phyloP scores from a whole-genome alignment of 1,140 invertebrate genomes.

The Palaemon carinicauda region DNA sequence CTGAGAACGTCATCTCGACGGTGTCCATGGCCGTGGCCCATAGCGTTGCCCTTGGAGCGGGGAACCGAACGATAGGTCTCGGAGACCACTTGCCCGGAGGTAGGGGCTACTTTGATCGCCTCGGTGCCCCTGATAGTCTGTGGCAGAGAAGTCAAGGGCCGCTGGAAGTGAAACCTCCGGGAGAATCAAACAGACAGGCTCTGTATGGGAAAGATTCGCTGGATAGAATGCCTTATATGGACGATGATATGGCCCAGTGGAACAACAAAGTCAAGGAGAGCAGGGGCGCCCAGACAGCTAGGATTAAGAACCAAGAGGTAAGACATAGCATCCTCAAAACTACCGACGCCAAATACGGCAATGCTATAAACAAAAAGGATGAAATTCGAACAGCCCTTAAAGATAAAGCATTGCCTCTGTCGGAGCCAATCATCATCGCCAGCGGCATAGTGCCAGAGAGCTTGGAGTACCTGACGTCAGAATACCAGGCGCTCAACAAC shows the following conservation, averaged over 20 bases:
- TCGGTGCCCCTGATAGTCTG: neutral
- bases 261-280: neutral
- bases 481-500: conserved; percentile 29
- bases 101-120: neutral
- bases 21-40: conserved; percentile 42
- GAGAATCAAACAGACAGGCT: neutral
- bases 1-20: conserved; percentile 26
- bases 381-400: neutral
- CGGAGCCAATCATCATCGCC: conserved; percentile 40
- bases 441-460: conserved; percentile 39
- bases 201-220: conserved; percentile 24
- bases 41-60: neutral
- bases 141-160: conserved; percentile 23
- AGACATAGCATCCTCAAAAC: conserved; percentile 43
- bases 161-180: conserved; percentile 11
- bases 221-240: too few species aligned
- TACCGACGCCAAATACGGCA: neutral
- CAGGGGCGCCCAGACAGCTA: conserved; percentile 34
- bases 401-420: conserved; percentile 1
- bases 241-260: neutral
- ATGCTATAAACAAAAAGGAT: neutral
- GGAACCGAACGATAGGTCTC: neutral
- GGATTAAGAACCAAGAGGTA: conserved; percentile 35
- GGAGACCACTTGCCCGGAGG: neutral
- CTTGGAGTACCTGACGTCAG: conserved; percentile 31